Evolutionary conservation across 2,888 invertebrate genomes (phyloP).

Genomic region (Archips crataeganus): DNA sequence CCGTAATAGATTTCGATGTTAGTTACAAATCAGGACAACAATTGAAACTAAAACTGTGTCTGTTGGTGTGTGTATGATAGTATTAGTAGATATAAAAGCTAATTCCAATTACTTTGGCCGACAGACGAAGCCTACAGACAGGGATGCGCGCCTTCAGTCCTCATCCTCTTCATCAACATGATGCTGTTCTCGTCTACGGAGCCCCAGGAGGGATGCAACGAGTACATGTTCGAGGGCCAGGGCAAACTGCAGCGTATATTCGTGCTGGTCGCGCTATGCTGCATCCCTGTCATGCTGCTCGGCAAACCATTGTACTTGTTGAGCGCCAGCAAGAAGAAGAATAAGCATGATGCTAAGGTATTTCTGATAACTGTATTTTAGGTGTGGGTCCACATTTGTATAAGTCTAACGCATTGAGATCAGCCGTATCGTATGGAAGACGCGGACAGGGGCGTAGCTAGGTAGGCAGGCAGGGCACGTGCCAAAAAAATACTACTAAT

Average conservation of each 20-base stretch:
- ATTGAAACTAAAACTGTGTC: no score
- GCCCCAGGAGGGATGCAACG: slow-evolving; percentile 79
- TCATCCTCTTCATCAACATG: slow-evolving; percentile 99
- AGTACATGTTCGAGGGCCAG: slow-evolving; percentile 90
- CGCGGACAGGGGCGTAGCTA: no score
- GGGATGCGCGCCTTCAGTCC: slow-evolving; percentile 96
- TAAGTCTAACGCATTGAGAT: no score
- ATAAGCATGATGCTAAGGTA: slow-evolving; percentile 69
- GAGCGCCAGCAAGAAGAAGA: slow-evolving; percentile 69
- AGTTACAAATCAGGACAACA: no score
- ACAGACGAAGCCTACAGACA: slow-evolving; percentile 71
- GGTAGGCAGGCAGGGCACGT: no score
- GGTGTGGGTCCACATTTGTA: no score
- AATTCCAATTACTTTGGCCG: neutral
- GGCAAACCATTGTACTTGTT: slow-evolving; percentile 95
- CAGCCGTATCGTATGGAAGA: no score
- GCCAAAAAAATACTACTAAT: no score
- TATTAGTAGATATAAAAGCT: neutral
- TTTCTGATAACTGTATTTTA: no score
- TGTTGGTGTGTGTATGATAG: no score
- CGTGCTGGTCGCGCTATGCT: slow-evolving; percentile 91
- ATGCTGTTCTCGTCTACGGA: slow-evolving; percentile 92
- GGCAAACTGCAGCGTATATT: slow-evolving; percentile 90
- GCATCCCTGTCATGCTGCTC: slow-evolving; percentile 97
- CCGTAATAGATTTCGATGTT: no score